phyloP scores from a whole-genome alignment of 1,140 invertebrate genomes.

The Drosophila repletoides region DNA sequence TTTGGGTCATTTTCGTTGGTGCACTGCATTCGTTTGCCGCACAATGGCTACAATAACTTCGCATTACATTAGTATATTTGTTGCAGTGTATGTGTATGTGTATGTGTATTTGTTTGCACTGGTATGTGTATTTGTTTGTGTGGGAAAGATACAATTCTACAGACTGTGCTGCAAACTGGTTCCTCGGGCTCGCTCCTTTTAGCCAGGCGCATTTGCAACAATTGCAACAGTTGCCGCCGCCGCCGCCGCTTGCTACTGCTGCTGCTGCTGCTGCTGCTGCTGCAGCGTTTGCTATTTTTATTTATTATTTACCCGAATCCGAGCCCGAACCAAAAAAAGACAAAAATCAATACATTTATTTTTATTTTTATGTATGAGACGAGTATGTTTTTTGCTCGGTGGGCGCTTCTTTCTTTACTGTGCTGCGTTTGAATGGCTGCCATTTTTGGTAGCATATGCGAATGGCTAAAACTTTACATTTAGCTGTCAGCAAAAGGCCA shows the following conservation, averaged over 20 bases:
- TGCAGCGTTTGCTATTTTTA: slow-evolving; percentile 57
- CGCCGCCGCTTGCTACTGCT: slow-evolving; percentile 35
- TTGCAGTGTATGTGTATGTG: not conserved
- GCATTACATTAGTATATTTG: slow-evolving; percentile 73
- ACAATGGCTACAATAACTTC: slow-evolving; percentile 76
- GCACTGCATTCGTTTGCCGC: slow-evolving; percentile 70
- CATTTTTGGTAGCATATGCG: slow-evolving; percentile 46
- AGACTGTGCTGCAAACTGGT: slow-evolving; percentile 66
- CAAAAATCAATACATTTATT: slow-evolving; percentile 70
- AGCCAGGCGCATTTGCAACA: slow-evolving; percentile 59
- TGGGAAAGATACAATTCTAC: slow-evolving; percentile 67
- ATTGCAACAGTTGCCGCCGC: slow-evolving; percentile 34
- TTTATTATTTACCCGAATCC: slow-evolving; percentile 71
- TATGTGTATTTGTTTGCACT: not conserved
- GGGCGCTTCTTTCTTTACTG: not conserved
- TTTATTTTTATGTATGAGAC: no score
- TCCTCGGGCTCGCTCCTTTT: slow-evolving; percentile 59
- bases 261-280: slow-evolving; percentile 7
- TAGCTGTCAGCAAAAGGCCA: slow-evolving; percentile 48
- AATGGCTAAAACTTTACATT: slow-evolving; percentile 51
- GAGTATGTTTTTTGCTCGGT: slow-evolving; percentile 28
- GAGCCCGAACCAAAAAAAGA: no score
- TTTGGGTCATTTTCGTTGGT: slow-evolving; percentile 72
- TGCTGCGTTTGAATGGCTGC: slow-evolving; percentile 25
- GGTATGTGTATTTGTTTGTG: slow-evolving; percentile 33